phyloP scores from a whole-genome alignment of 2,888 invertebrate species.

The Caenorhabditis auriculariae region DNA sequence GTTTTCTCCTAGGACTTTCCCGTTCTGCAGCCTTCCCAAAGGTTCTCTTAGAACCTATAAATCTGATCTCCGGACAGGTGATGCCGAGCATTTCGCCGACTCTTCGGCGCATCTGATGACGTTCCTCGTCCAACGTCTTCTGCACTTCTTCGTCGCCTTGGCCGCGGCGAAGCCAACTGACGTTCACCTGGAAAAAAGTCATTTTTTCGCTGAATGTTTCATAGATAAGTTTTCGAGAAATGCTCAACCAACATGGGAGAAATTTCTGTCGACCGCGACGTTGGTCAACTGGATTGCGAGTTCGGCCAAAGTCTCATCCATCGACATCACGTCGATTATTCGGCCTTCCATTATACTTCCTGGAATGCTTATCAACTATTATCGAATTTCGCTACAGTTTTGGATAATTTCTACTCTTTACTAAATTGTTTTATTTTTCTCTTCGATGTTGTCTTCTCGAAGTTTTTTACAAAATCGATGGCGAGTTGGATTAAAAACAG shows the following conservation, averaged over 20 bases:
- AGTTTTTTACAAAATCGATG: no score
- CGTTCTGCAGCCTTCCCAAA: no score
- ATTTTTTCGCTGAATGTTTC: not conserved
- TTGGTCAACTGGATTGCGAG: conserved; percentile 12
- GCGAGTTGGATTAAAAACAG: no score
- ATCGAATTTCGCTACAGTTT: no score
- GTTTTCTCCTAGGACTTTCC: conserved; percentile 19
- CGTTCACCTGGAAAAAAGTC: conserved; percentile 1
- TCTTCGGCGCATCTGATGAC: conserved; percentile 16
- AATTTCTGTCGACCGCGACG: conserved; percentile 19
- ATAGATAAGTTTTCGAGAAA: not conserved
- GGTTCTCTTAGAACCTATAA: no score
- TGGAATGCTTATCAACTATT: not conserved
- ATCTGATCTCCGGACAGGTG: conserved; percentile 34
- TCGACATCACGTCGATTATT: conserved; percentile 21
- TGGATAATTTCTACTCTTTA: no score
- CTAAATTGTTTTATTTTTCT: no score
- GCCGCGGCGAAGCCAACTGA: conserved; percentile 21
- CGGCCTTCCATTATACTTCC: conserved; percentile 18
- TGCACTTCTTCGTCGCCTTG: conserved; percentile 17
- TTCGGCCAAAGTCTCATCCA: conserved; percentile 14
- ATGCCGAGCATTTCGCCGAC: conserved; percentile 25
- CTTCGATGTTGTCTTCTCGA: no score
- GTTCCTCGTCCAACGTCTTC: conserved; percentile 17
- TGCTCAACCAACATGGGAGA: conserved; percentile 15